Evolutionary conservation across 1,140 invertebrate species (phyloP).

Genomic region (Varroa destructor): DNA sequence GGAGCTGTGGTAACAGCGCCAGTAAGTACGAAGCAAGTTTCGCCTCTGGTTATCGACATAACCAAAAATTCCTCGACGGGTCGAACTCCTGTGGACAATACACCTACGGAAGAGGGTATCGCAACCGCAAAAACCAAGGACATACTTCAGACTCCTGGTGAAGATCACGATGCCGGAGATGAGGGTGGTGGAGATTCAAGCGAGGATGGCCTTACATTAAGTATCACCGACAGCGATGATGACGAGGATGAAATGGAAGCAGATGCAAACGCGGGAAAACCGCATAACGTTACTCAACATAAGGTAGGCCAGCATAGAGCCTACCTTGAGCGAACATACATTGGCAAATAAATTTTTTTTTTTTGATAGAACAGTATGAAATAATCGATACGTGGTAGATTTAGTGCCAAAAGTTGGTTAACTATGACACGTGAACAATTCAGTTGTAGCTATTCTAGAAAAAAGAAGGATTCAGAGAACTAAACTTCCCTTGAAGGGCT

Average conservation of each 20-base stretch:
- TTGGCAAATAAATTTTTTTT: no score
- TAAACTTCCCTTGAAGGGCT: no score
- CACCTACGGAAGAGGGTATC: not conserved
- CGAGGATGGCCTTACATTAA: slow-evolving; percentile 25
- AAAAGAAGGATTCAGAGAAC: no score
- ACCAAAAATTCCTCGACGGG: not conserved
- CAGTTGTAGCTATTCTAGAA: no score
- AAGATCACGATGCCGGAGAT: slow-evolving; percentile 30
- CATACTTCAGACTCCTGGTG: not conserved
- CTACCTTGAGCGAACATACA: no score
- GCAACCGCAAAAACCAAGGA: no score
- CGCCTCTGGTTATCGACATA: slow-evolving; percentile 4
- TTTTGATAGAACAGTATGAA: no score
- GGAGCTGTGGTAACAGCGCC: not conserved
- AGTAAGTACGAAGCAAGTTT: not conserved
- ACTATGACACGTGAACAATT: no score
- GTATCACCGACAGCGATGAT: slow-evolving; percentile 26
- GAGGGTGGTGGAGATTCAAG: slow-evolving; percentile 16
- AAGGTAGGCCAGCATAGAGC: no score
- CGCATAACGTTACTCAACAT: not conserved
- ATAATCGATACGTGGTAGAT: no score
- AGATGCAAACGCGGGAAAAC: slow-evolving; percentile 6
- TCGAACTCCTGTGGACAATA: not conserved
- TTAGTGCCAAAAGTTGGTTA: no score
- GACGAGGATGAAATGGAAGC: slow-evolving; percentile 26